phyloP scores from a whole-genome alignment of 2,888 invertebrate species.

The Dolichomitus sp. region DNA sequence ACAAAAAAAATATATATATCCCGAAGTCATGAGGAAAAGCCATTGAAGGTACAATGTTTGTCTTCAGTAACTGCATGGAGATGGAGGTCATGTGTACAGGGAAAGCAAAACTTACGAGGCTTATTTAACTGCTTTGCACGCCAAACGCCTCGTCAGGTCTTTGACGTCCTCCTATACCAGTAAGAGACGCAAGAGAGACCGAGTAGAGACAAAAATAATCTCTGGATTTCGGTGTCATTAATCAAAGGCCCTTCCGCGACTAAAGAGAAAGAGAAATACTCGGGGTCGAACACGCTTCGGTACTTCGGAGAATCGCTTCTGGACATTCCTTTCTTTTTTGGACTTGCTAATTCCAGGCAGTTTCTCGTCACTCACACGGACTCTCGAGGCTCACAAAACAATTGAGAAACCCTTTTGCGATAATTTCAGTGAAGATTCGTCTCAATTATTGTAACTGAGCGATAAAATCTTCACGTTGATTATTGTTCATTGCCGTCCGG shows the following conservation, averaged over 20 bases:
- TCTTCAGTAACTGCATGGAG: not conserved
- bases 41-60: not conserved
- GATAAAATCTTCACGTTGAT: constrained; percentile 40
- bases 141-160: constrained; percentile 48
- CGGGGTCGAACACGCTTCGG: constrained; percentile 54
- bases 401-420: constrained; percentile 42
- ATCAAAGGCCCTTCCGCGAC: constrained; percentile 72
- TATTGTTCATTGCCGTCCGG: not conserved
- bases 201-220: constrained; percentile 69
- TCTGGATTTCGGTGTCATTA: constrained; percentile 74
- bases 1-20: no score
- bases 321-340: constrained; percentile 51
- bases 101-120: not conserved
- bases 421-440: constrained; percentile 6
- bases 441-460: constrained; percentile 16
- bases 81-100: not conserved
- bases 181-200: constrained; percentile 11
- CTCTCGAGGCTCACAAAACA: constrained; percentile 31
- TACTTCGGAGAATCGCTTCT: constrained; percentile 63
- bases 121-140: constrained; percentile 26
- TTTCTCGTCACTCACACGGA: not conserved
- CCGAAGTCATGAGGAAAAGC: not conserved
- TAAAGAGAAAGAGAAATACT: constrained; percentile 43
- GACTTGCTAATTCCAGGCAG: constrained; percentile 13
- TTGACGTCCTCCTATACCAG: constrained; percentile 33